Evolutionary conservation across 2,797 vertebrate species (phyloP), one percentile per base, ranked within the genome.

Genomic region (Oreochromis grahami): DNA sequence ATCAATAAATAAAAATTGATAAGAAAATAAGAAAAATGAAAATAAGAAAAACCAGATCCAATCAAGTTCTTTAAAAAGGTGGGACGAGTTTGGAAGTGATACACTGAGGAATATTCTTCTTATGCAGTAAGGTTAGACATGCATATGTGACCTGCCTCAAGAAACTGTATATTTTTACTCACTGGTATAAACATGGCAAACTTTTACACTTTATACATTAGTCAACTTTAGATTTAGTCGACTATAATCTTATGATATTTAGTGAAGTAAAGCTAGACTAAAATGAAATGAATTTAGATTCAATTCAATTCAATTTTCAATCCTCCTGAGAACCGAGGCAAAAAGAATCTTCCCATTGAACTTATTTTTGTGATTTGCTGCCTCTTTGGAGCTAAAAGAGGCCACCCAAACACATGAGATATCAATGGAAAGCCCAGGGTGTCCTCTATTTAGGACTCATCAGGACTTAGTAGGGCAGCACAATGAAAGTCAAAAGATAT

Each of bases 141-240:
- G 58, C 6, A 63, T 63, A 13, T n/a, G 58, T 63, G 58, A 63
- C 32, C 58, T 63, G 58, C 58, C 32, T 63, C 32, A n/a, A 34
- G 17, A 60, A 60, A 36, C 32, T 60, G 17, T 60, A 19, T 34
- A 60, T 7, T 63, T 63, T n/a, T 36, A 63, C 1, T 63, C 32
- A 63, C 58, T n/a, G 32, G 17, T 36, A n/a, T 63, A 36, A 63
- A n/a, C 58, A 63, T n/a, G 17, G 12, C 58, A 63, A n/a, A 63
- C 32, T 8, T 63, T n/a, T 63, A 36, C 32, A 63, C 32, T 36
- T 36, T 63, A 36, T 63, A 1, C 32, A 63, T 63, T 36, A n/a
- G n/a, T 36, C 3, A 58, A 32, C 26, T 4, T 63, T 63, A 63
- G 58, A 63, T 63, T 36, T n/a, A 63, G 32, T 63, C 58, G 12